Evolutionary conservation across 2,888 invertebrate species (phyloP), one percentile per base, ranked within the genome.

Genomic region (Drosophila picticornis): DNA sequence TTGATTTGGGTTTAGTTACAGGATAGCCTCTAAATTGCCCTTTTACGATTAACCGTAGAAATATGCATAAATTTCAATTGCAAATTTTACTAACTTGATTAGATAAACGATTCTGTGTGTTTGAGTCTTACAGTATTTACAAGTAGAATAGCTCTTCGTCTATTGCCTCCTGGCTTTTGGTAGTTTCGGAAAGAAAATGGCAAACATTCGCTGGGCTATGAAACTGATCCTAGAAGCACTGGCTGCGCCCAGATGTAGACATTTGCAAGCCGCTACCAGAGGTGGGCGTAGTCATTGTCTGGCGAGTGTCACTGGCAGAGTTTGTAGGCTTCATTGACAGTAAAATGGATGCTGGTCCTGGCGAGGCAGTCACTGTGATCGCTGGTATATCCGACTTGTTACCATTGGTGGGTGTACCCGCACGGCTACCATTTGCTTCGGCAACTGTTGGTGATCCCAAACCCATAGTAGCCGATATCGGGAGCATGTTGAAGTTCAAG

Each of bases 191-290:
- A 40, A 19, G 36, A 60, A 51, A 63, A 36, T 65, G 55, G 43
- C 19, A 34, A 22, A 53, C 11, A 50, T 38, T 52, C 34, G 40
- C 32, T 46, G 56, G 32, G 27, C 32, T 27, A 43, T 48, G 48
- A 40, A 59, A 52, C 66, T 64, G 73, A 80, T 91, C 91, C 92
- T 93, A 92, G 91, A 93, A 93, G 87, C 92, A 93, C 80, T 92
- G 92, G 72, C 92, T 92, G 56, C 92, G 90, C 50, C 90, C 91
- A 50, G 91, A 82, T 55, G 87, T 80, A 59, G 90, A 90, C 84
- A 90, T 87, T 73, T 85, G 89, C 72, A 87, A 85, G 64, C 77
- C 77, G 73, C 77, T 79, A 67, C 70, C 72, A 29, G 72, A 61
- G 58, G 71, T 75, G 43, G 89, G 73, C 66, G 79, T 80, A 52